Evolutionary conservation across 1,140 invertebrate species (phyloP).

Genomic region (Sitophilus oryzae): DNA sequence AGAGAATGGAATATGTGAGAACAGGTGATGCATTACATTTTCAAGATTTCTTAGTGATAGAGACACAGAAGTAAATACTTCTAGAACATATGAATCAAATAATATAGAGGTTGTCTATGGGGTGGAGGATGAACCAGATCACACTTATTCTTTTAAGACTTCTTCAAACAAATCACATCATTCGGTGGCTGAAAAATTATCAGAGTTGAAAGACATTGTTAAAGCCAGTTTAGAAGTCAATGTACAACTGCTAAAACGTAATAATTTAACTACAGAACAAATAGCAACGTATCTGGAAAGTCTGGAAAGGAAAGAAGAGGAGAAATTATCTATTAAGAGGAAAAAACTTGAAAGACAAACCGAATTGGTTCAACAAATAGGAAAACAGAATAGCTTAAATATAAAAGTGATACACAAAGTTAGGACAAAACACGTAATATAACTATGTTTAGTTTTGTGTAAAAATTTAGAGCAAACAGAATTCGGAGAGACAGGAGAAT

Average conservation of each 20-base stretch:
- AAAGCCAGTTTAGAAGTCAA: constrained; percentile 8
- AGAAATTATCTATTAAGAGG: constrained; percentile 5
- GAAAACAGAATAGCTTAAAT: constrained; percentile 17
- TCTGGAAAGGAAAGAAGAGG: constrained; percentile 13
- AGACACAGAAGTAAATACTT: too few relatives aligned
- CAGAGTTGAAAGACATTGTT: constrained; percentile 1
- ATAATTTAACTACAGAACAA: constrained; percentile 10
- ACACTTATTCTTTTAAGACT: not conserved
- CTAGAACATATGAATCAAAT: too few relatives aligned
- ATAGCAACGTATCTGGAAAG: constrained; percentile 3
- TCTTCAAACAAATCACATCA: not conserved
- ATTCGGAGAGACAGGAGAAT: too few relatives aligned
- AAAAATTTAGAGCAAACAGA: too few relatives aligned
- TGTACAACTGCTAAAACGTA: constrained; percentile 4
- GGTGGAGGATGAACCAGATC: not conserved
- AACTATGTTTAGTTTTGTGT: too few relatives aligned
- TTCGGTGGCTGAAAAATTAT: not conserved
- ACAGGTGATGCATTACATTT: too few relatives aligned
- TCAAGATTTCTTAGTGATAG: too few relatives aligned
- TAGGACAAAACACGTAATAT: too few relatives aligned
- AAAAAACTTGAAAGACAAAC: constrained; percentile 9
- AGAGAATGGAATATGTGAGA: too few relatives aligned
- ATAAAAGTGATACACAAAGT: constrained; percentile 14
- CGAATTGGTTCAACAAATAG: constrained; percentile 11
- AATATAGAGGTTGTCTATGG: too few relatives aligned